Evolutionary conservation across 2,888 invertebrate species (phyloP).

Genomic region (Steinernema carpocapsae): DNA sequence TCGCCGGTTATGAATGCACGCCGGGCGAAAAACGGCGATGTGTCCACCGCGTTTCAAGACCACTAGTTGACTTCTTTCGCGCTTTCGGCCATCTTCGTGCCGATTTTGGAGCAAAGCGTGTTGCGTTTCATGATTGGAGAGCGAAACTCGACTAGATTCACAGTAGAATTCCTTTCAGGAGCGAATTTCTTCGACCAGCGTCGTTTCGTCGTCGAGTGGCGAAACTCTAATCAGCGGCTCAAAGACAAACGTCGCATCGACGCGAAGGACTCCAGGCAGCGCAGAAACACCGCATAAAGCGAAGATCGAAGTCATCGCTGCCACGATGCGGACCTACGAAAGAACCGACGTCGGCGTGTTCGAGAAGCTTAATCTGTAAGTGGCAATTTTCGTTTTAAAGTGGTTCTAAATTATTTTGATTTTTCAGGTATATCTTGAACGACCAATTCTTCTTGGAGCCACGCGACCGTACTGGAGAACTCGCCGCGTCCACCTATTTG

Average conservation of each 20-base stretch:
- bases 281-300: neutral
- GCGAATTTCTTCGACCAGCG: neutral
- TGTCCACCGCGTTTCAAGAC: no score
- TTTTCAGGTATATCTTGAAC: conserved; percentile 49
- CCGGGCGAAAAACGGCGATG: no score
- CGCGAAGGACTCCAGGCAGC: neutral
- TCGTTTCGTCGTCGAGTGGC: neutral
- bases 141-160: no score
- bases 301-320: neutral
- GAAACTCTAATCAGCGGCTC: neutral
- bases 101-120: no score
- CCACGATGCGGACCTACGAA: neutral
- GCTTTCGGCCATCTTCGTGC: no score
- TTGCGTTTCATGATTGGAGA: no score
- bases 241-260: neutral
- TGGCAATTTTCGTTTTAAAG: neutral
- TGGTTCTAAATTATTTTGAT: neutral
- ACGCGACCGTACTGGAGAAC: conserved; percentile 56
- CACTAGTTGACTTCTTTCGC: no score
- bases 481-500: conserved; percentile 52
- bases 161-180: neutral
- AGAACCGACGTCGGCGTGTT: neutral
- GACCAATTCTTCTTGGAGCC: conserved; percentile 65
- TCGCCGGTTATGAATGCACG: no score
- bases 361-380: conserved; percentile 28